A percentile compares a stretch with the other conserved stretches of the same genome.
phyloP scores from a whole-genome alignment of 1,140 invertebrate species.

The Nebria ingens region DNA sequence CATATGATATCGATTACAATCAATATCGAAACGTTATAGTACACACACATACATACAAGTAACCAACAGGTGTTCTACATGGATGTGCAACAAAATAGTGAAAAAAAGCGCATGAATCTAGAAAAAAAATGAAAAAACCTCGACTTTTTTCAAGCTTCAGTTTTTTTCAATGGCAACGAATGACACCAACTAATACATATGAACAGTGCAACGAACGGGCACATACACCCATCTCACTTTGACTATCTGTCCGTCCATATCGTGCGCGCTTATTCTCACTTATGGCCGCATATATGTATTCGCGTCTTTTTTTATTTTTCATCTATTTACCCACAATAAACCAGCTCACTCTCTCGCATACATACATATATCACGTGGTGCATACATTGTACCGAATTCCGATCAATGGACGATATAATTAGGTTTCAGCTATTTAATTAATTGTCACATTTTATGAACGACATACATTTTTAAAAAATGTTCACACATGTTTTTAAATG shows the following conservation, averaged over 20 bases:
- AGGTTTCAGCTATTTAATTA: conserved; percentile 5
- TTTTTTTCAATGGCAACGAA: conserved; percentile 29
- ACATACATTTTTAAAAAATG: conserved; percentile 1
- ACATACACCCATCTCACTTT: background rate
- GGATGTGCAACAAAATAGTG: background rate
- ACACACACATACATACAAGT: background rate
- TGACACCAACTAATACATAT: conserved; percentile 32
- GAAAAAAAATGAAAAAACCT: conserved; percentile 5
- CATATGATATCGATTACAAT: conserved; percentile 2
- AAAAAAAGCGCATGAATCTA: background rate
- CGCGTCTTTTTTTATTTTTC: background rate
- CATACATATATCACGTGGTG: conserved; percentile 2
- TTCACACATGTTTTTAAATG: conserved; percentile 7
- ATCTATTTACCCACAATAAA: conserved; percentile 2
- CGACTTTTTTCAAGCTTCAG: conserved; percentile 21
- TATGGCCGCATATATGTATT: background rate
- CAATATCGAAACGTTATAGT: background rate
- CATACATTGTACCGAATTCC: background rate
- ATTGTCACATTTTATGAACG: conserved; percentile 9
- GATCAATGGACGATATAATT: conserved; percentile 8
- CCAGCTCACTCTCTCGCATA: background rate
- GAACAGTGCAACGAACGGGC: background rate
- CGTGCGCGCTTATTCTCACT: no score
- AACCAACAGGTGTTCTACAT: conserved; percentile 7
- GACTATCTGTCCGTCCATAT: no score